These are phyloP conservation scores for Gastracanthus pulcherrimus DNA, from an alignment of 2,888 invertebrate genomes.

Conservation along the genomic window DNA sequence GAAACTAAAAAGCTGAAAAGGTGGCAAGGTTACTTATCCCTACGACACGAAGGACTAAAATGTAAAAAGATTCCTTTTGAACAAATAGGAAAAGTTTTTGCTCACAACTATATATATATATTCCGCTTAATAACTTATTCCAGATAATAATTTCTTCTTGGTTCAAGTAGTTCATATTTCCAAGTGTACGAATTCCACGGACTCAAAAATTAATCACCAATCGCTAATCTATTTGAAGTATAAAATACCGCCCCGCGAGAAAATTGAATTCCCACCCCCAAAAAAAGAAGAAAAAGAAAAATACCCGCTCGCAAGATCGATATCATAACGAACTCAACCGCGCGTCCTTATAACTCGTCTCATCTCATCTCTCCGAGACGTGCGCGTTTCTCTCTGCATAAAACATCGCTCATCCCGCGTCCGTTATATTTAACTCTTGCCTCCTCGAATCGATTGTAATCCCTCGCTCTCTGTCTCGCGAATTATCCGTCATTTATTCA, in stretches of 20 bases:
- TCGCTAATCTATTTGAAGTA: too few relatives aligned
- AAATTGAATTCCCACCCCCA: neutral
- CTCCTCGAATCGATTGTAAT: conserved; percentile 16
- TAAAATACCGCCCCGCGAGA: neutral
- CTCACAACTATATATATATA: too few relatives aligned
- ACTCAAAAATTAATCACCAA: too few relatives aligned
- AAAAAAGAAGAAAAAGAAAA: neutral
- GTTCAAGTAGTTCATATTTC: too few relatives aligned
- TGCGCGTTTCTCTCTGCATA: conserved; percentile 60
- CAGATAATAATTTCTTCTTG: too few relatives aligned
- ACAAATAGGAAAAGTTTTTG: too few relatives aligned
- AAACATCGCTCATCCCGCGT: conserved; percentile 62
- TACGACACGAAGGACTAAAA: too few relatives aligned
- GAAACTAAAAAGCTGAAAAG: too few relatives aligned
- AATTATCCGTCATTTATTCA: conserved; percentile 35
- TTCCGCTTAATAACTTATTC: too few relatives aligned
- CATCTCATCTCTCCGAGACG: conserved; percentile 18
- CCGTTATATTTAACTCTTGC: conserved; percentile 65
- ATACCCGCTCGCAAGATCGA: neutral
- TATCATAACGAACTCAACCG: neutral
- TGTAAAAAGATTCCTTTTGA: too few relatives aligned
- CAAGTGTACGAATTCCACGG: too few relatives aligned
- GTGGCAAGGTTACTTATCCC: too few relatives aligned
- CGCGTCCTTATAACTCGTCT: neutral
- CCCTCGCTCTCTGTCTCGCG: neutral